Evolutionary conservation across 1,140 invertebrate species (phyloP), one percentile per base, ranked within the genome.

Genomic region (Bombus affinis): DNA sequence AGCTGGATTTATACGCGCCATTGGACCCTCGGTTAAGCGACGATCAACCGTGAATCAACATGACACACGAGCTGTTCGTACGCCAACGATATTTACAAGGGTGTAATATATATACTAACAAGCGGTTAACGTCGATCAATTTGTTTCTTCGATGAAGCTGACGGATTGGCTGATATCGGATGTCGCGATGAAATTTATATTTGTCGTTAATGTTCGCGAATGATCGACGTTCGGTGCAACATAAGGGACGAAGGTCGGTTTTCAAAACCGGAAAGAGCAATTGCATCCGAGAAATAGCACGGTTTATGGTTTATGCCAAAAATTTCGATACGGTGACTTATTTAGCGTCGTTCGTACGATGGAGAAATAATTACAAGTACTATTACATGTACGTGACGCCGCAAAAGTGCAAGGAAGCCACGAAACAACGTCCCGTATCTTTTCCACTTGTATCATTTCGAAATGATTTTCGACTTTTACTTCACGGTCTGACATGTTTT

Each of bases 321-420:
- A 47, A 15, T 47, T 47, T 47, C 44, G 0, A 5, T 47, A 47
- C 4, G 18, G 0, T 47, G 44, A 0, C 8, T 2, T 53, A 2
- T 32, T 35, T 0, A 22, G 32, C 18, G 12, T 15, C 25, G 6
- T 44, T 44, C 12, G 18, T 39, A 47, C 15, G 6, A 32, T 3
- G 9, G 3, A 53, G 53, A 66, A 75, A 75, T 83, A 76, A 75
- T 83, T 68, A 8, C 15, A 39, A 76, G 72, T 35, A 53, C 47
- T 2, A 18, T 42, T 42, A 32, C 35, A 72, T 6, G 62, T 53
- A 53, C 70, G n/a, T 12, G 80, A 81, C 22, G 70, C 80, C 80
- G 3, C 70, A 62, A 62, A 70, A 81, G 80, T 81, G 80, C 80
- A 25, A 81, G 44, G 80, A 81, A 81, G 80, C 80, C 80, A 22